A percentile compares a stretch with the other conserved stretches of the same genome.
These are phyloP conservation scores for Promerops cafer DNA, from an alignment of 2,113 vertebrate species.

Conservation along the genomic window DNA sequence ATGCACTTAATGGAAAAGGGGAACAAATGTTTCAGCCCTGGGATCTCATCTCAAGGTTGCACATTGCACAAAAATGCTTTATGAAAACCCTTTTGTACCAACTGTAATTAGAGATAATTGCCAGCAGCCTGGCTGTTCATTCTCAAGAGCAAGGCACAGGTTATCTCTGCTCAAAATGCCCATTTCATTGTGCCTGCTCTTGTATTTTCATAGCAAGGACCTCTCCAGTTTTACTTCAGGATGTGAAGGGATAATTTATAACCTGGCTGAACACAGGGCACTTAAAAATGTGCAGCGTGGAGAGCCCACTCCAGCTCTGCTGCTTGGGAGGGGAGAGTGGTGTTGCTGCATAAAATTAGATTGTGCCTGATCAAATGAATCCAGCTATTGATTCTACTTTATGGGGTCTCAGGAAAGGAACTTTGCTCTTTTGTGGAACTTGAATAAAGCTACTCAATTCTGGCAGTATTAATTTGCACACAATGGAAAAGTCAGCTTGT, in stretches of 20 bases:
- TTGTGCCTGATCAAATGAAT: neutral
- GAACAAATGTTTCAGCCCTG: neutral
- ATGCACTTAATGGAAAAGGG: neutral
- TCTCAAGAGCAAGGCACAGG: neutral
- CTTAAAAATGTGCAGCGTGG: neutral
- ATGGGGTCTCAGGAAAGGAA: neutral
- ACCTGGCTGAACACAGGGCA: neutral
- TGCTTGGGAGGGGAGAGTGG: neutral
- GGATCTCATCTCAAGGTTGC: constrained; percentile 1
- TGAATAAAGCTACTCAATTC: neutral
- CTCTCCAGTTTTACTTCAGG: neutral
- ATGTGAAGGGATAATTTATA: constrained; percentile 10
- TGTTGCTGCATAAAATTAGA: neutral
- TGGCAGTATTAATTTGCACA: neutral
- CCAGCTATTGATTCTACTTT: neutral
- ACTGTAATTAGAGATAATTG: constrained; percentile 54
- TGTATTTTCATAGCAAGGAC: neutral
- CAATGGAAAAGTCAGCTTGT: neutral
- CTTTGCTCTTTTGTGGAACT: neutral
- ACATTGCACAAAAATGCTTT: neutral
- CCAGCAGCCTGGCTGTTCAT: neutral
- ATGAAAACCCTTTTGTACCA: neutral
- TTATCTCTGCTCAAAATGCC: constrained; percentile 1
- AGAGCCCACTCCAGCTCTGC: neutral
- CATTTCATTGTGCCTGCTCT: neutral